phyloP scores from a whole-genome alignment of 1,140 invertebrate genomes.

The Drosophila mauritiana region DNA sequence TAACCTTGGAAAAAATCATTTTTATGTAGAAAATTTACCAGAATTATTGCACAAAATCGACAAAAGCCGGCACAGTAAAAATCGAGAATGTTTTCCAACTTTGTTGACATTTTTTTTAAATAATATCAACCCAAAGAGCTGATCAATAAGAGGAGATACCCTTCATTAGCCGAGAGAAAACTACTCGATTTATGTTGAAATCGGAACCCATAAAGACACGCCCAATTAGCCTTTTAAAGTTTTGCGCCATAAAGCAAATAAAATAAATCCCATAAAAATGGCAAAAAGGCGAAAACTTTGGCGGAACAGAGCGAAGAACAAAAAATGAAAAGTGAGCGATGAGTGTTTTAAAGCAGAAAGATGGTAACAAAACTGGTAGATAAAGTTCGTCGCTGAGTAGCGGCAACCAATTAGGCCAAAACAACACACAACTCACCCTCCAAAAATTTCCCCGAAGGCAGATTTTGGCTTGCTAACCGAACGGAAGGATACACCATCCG shows the following conservation, averaged over 20 bases:
- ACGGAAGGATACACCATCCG: constrained; percentile 58
- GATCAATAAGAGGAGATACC: constrained; percentile 9
- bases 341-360: constrained; percentile 16
- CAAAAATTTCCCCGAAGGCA: constrained; percentile 21
- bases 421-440: constrained; percentile 24
- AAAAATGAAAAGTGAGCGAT: not conserved
- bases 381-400: constrained; percentile 49
- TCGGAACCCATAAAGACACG: constrained; percentile 44
- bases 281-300: constrained; percentile 2
- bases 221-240: constrained; percentile 46
- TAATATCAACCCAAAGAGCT: constrained; percentile 6
- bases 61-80: not conserved
- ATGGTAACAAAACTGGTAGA: constrained; percentile 49
- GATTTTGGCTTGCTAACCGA: constrained; percentile 46
- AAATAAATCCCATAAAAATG: constrained; percentile 48
- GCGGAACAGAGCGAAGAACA: not conserved
- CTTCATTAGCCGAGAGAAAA: not conserved
- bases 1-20: not conserved
- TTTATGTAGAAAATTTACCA: not conserved
- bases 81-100: not conserved
- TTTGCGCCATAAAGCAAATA: constrained; percentile 41
- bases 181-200: constrained; percentile 32
- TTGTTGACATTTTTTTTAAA: not conserved
- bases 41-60: not conserved
- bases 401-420: constrained; percentile 58